Percentiles rank a stretch among this genome's conserved stretches.
phyloP scores from a whole-genome alignment of 2,797 vertebrate species.

The Bradypodion ventrale region DNA sequence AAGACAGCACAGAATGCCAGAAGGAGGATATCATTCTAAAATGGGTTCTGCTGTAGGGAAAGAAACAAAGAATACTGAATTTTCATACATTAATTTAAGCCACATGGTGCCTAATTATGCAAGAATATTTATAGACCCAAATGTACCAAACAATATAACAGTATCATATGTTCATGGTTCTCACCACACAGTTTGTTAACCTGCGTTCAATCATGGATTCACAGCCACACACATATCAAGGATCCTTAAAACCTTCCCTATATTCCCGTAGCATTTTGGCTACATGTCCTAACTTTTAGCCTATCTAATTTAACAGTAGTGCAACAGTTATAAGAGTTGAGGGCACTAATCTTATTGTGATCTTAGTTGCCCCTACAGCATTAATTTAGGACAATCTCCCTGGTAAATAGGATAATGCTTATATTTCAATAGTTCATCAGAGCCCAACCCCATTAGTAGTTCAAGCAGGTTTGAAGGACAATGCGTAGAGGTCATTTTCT shows the following conservation, averaged over 20 bases:
- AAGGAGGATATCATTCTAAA: not conserved
- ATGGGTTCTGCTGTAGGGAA: conserved; percentile 29
- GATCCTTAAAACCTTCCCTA: not conserved
- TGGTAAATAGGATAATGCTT: not conserved
- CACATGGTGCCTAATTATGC: not conserved
- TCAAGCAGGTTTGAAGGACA: not conserved
- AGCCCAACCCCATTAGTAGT: not conserved
- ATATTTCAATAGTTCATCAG: not conserved
- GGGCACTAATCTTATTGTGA: not conserved
- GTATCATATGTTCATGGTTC: not conserved
- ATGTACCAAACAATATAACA: not conserved
- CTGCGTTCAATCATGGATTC: not conserved
- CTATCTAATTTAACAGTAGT: not conserved
- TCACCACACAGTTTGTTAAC: not conserved
- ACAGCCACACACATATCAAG: not conserved
- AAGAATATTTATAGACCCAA: too few relatives aligned
- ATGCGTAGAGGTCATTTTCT: not conserved
- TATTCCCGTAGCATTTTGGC: not conserved
- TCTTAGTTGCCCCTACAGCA: not conserved
- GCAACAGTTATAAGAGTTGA: not conserved
- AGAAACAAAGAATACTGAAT: not conserved
- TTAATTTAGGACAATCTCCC: not conserved
- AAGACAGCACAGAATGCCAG: not conserved
- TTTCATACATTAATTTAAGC: conserved; percentile 21
- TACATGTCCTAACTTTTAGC: not conserved